phyloP scores from a whole-genome alignment of 92 coral and sea anemone genomes.

The Palythoa caribaeorum region DNA sequence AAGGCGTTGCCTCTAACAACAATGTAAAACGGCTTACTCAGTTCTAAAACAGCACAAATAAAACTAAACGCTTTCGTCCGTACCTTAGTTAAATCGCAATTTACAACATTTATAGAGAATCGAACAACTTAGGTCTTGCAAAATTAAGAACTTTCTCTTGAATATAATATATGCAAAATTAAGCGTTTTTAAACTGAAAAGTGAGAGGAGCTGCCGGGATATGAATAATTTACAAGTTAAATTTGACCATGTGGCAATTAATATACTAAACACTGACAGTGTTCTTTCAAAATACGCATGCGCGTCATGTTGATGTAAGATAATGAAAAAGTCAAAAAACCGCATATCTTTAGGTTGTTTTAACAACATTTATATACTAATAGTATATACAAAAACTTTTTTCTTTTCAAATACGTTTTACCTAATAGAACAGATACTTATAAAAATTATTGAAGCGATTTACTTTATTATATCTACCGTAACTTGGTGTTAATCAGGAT shows the following conservation, averaged over 20 bases:
- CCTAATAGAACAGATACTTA: not conserved
- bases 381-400: not conserved
- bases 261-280: not conserved
- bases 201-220: conserved; percentile 8
- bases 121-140: no score
- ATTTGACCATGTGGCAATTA: conserved; percentile 2
- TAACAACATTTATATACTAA: not conserved
- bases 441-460: not conserved
- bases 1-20: not conserved
- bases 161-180: conserved; percentile 6
- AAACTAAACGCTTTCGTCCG: not conserved
- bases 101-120: no score
- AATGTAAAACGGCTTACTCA: not conserved
- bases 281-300: not conserved
- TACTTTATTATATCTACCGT: no score
- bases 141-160: not conserved
- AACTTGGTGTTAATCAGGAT: no score
- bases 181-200: not conserved
- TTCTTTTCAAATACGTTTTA: not conserved
- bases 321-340: not conserved
- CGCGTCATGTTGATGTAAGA: not conserved
- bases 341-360: no score
- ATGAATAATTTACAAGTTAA: conserved; percentile 11
- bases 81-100: not conserved
- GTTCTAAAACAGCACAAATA: not conserved